Evolutionary conservation across 1,140 invertebrate genomes (phyloP).

Genomic region (Caenorhabditis briggsae): DNA sequence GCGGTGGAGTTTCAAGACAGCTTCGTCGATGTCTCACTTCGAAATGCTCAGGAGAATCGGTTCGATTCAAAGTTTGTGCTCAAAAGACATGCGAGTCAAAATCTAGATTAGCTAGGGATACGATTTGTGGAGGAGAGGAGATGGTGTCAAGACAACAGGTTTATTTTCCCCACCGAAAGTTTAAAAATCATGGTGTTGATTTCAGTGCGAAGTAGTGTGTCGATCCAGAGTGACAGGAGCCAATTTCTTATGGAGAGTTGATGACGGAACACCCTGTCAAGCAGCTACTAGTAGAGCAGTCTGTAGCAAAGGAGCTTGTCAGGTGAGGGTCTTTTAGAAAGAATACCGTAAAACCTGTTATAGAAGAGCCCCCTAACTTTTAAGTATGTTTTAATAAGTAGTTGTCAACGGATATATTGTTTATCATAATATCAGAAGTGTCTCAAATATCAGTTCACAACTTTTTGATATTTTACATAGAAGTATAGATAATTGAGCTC

Average conservation of each 20-base stretch:
- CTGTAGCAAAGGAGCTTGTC: constrained; percentile 62
- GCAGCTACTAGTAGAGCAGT: constrained; percentile 46
- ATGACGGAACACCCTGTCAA: constrained; percentile 59
- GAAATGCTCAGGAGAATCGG: constrained; percentile 68
- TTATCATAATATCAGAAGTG: too few relatives aligned
- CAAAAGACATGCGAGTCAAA: constrained; percentile 57
- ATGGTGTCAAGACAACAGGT: constrained; percentile 59
- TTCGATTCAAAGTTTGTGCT: constrained; percentile 48
- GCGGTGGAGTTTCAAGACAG: constrained; percentile 69
- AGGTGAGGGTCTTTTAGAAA: constrained; percentile 16
- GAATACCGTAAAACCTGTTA: constrained; percentile 39
- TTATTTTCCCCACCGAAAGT: not conserved
- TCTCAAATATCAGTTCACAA: too few relatives aligned
- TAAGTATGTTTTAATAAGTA: too few relatives aligned
- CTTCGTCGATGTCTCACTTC: constrained; percentile 70
- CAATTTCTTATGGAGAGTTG: constrained; percentile 67
- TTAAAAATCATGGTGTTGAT: not conserved
- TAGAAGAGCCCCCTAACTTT: not conserved
- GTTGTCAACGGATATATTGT: too few relatives aligned
- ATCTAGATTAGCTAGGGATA: constrained; percentile 60
- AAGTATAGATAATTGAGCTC: too few relatives aligned
- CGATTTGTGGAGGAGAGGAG: constrained; percentile 57
- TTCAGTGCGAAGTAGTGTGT: constrained; percentile 63
- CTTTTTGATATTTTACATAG: too few relatives aligned
- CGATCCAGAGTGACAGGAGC: constrained; percentile 44